Conservation (phyloP, 2,888 invertebrate species). For the Digitonthophagus gazella region DNA sequence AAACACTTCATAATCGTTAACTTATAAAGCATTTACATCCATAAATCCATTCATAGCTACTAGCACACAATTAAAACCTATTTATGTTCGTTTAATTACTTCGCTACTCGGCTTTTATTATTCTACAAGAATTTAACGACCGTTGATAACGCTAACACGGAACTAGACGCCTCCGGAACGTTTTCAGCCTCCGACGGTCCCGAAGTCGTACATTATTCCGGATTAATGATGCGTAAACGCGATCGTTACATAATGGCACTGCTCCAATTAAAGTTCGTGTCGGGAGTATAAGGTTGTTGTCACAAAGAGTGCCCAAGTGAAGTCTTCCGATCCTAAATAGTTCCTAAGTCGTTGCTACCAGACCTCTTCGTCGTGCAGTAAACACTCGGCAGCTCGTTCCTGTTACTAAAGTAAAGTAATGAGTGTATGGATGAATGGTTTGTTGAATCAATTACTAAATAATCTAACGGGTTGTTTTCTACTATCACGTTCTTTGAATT, state of each 20-base stretch:
- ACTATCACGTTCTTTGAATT: neutral
- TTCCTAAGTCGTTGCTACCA: neutral
- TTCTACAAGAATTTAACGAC: neutral
- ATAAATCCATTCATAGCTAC: neutral
- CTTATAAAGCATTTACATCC: neutral
- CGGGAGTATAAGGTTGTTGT: slow-evolving; percentile 6
- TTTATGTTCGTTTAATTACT: neutral
- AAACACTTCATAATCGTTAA: no score
- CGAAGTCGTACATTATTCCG: slow-evolving; percentile 6
- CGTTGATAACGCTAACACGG: neutral
- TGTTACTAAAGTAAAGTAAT: neutral
- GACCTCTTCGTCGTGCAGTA: neutral
- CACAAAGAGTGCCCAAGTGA: neutral
- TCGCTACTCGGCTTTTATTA: neutral
- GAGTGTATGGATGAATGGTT: neutral
- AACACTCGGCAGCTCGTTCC: neutral
- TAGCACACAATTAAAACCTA: neutral
- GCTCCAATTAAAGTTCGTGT: slow-evolving; percentile 15
- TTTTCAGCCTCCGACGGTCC: neutral
- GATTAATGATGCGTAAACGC: slow-evolving; percentile 16
- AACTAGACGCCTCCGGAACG: neutral
- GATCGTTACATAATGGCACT: slow-evolving; percentile 13
- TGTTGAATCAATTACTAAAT: neutral
- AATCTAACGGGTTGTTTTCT: neutral
- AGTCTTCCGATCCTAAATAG: no score